phyloP scores from a whole-genome alignment of 2,797 vertebrate genomes.

The Hybognathus amarus region DNA sequence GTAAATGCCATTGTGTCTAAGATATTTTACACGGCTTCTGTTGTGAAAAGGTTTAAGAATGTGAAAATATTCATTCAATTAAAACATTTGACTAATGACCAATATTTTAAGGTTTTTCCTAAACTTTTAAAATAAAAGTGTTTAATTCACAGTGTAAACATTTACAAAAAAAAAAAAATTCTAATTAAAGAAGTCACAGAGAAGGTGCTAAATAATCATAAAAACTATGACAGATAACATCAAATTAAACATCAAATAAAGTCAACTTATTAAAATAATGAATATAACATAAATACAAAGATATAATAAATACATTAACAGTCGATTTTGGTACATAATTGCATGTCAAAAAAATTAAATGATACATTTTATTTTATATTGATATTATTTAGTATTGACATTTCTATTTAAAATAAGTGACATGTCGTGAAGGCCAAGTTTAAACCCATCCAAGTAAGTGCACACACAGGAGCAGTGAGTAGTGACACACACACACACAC shows the following conservation, averaged over 20 bases:
- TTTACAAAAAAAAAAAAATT: neutral
- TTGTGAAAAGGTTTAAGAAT: neutral
- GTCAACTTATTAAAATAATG: neutral
- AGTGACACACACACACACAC: no score
- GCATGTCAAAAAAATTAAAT: neutral
- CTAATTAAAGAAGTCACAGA: constrained; percentile 41
- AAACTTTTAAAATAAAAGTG: neutral
- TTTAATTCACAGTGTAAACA: neutral
- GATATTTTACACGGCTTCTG: neutral
- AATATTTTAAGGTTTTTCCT: neutral
- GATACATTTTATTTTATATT: neutral
- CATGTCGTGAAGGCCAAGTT: no score
- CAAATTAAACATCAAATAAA: no score
- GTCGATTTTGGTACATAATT: neutral
- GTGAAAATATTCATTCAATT: neutral
- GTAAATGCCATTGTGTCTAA: neutral
- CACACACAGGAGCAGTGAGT: no score
- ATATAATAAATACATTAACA: neutral
- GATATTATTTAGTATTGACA: neutral
- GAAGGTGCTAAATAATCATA: neutral
- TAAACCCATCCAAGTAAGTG: no score
- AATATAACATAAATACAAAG: neutral
- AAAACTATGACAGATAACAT: neutral
- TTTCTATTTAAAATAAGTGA: neutral
- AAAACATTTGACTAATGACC: neutral